Base-by-base conservation (phyloP, 2,797 vertebrate genomes). In the Mormyrops attenuatus region DNA sequence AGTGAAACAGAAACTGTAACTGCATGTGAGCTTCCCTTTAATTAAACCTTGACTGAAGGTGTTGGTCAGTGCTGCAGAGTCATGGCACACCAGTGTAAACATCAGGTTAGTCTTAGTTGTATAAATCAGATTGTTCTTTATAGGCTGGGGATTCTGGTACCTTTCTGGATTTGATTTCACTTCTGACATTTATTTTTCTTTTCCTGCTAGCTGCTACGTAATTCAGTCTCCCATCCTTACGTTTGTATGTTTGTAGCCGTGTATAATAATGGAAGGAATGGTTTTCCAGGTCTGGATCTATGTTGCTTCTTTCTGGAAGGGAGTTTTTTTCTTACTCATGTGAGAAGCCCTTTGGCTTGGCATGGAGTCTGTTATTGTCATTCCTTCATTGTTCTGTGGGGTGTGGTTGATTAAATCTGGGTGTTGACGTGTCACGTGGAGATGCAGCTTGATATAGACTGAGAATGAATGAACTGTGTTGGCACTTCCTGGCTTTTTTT, bases 1-100 rank as follows among this genome's bases (percentile, higher is more conserved):
- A 60, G 49, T 63, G 34, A 90, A 88, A 88, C 69, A 86, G 66
- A 90, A 88, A 90, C 73, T 57, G 22, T 38, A 4, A 47, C 38
- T 57, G 50, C 6, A 3, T 66, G 69, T 63, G 15, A 47, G 84
- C 41, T 85, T 55, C 52, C 47, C 4, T 44, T 63, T 89, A 34
- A 38, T 85, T 85, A 30, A 85, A 17, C 52, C 30, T 30, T 57
- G 55, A 57, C 49, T 41, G 38, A n/a, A 60, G 86, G 26, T 60
- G 55, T 50, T 52, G 82, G 82, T 52, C 49, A 30, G 3, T 30
- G n/a, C 3, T 52, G n/a, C 82, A 52, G 22, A 30, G 82, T 53
- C 84, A 85, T 85, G 84, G 11, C 22, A 30, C 47, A 26, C 84
- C 22, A 26, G 26, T 52, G 84, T 30, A 13, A 52, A 52, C 2